Percentiles rank a stretch among this genome's conserved stretches.
Evolutionary conservation across 2,113 vertebrate species (phyloP).

Genomic region (Gallinago media): DNA sequence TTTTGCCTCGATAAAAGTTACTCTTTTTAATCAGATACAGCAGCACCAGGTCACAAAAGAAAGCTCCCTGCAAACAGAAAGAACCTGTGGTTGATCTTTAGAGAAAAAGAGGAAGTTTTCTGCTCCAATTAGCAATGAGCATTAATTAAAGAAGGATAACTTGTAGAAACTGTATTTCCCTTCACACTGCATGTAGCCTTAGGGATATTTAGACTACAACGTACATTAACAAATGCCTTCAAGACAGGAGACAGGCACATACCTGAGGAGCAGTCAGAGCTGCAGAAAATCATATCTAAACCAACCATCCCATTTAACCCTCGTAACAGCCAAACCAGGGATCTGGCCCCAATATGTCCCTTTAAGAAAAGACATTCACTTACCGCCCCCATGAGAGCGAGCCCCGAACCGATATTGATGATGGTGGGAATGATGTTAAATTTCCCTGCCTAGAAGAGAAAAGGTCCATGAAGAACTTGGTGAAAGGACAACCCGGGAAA

Average conservation of each 20-base stretch:
- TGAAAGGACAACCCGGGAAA: not conserved
- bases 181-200: not conserved
- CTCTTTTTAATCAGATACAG: constrained; percentile 95
- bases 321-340: rapidly evolving
- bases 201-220: not conserved
- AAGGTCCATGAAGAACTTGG: not conserved
- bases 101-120: not conserved
- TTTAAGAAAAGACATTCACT: constrained; percentile 68
- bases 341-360: not conserved
- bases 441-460: constrained; percentile 88
- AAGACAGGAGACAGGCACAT: not conserved
- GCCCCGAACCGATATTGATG: constrained; percentile 90
- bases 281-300: not conserved
- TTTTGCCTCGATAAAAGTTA: constrained; percentile 91
- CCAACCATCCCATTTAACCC: not conserved
- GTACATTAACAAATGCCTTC: not conserved
- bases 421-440: constrained; percentile 94
- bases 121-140: not conserved
- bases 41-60: constrained; percentile 93
- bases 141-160: not conserved
- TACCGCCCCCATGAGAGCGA: constrained; percentile 92
- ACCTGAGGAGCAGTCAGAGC: not conserved
- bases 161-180: not conserved
- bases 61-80: constrained; percentile 85
- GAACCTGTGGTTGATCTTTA: not conserved